These are phyloP conservation scores for Eulemur macaco DNA, from an alignment of 2,113 vertebrate species.

Conservation along the genomic window DNA sequence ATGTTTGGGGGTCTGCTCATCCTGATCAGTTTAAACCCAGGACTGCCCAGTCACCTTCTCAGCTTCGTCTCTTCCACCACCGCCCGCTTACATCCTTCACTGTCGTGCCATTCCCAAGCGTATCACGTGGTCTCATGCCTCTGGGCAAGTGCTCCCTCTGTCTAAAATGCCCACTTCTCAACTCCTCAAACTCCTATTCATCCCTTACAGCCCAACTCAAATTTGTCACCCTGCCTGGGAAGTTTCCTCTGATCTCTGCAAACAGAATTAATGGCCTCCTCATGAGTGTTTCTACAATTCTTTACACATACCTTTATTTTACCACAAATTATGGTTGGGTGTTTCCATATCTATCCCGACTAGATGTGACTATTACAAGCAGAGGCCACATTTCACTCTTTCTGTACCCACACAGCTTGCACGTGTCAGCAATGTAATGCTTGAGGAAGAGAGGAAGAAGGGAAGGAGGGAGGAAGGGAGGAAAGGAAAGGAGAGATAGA, in stretches of 20 bases:
- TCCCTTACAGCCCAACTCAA: neutral
- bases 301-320: neutral
- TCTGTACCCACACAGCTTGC: neutral
- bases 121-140: neutral
- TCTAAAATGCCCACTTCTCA: conserved; percentile 64
- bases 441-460: neutral
- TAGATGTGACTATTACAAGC: neutral
- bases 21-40: neutral
- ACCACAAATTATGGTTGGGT: neutral
- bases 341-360: neutral
- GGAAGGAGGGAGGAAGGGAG: no score
- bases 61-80: neutral
- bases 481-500: neutral
- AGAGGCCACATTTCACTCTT: neutral
- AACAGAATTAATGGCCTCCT: neutral
- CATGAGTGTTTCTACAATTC: neutral
- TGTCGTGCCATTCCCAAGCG: neutral
- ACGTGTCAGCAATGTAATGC: neutral
- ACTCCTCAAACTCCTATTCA: conserved; percentile 56
- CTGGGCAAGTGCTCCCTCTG: neutral
- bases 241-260: neutral
- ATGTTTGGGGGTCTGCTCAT: neutral
- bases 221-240: neutral
- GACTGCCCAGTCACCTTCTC: neutral
- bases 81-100: neutral